These are phyloP conservation scores for Aricia artaxerxes DNA, from an alignment of 2,888 invertebrate genomes.

Conservation along the genomic window DNA sequence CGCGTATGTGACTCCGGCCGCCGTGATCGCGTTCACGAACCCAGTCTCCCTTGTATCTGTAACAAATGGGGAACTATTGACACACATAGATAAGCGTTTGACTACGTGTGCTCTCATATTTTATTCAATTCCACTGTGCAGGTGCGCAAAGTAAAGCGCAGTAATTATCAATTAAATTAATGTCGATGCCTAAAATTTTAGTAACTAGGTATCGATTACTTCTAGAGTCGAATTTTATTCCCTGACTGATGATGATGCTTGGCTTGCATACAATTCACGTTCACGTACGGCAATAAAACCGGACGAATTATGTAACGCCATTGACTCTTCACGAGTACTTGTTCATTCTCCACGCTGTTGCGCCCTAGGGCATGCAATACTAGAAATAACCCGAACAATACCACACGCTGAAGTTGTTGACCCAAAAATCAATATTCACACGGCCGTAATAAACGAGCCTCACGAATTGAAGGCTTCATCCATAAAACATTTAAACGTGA, in stretches of 20 bases:
- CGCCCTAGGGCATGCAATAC: slow-evolving; percentile 49
- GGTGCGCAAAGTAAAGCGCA: no score
- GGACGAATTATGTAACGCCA: slow-evolving; percentile 37
- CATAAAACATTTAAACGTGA: slow-evolving; percentile 64
- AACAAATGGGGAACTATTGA: slow-evolving; percentile 35
- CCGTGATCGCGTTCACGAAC: slow-evolving; percentile 94
- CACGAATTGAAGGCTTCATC: slow-evolving; percentile 70
- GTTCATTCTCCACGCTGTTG: slow-evolving; percentile 51
- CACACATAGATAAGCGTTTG: slow-evolving; percentile 15
- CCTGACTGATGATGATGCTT: not conserved
- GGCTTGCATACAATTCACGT: slow-evolving; percentile 7
- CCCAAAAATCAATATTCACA: slow-evolving; percentile 78
- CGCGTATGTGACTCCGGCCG: slow-evolving; percentile 93
- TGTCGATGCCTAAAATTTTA: no score
- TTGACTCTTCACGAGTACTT: slow-evolving; percentile 37
- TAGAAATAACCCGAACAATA: slow-evolving; percentile 54
- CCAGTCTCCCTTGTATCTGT: slow-evolving; percentile 95
- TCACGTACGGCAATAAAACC: slow-evolving; percentile 33
- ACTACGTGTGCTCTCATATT: not conserved
- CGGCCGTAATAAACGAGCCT: slow-evolving; percentile 70
- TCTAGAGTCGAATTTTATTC: not conserved
- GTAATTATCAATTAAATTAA: no score
- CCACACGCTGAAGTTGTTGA: slow-evolving; percentile 68
- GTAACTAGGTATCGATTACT: not conserved
- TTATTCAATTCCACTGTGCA: not conserved